Evolutionary conservation across 2,113 vertebrate species (phyloP), one percentile per base, ranked within the genome.

Genomic region (Oceanodroma tethys): DNA sequence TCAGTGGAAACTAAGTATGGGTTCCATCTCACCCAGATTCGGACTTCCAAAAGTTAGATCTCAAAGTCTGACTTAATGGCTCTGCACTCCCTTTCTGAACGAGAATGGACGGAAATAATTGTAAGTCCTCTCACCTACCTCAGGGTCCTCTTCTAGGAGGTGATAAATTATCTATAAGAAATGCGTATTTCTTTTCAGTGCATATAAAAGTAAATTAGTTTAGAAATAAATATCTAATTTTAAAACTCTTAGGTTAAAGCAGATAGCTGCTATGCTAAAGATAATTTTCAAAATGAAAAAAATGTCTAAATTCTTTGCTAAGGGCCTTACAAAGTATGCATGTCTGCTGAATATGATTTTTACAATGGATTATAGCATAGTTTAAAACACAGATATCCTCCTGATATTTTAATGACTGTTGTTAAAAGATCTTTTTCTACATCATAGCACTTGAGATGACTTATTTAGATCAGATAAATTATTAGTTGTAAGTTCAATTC

Each of bases 381-480:
- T 63, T 86, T 71, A 81, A 88, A 92, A 63, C 8, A 58, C 9
- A 53, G 32, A 14, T 67, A 81, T 59, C 4, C 14, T 67, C 72
- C 45, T 86, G 23, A 91, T 81, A 89, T 86, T 81, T 90, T 84
- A 89, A 79, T 74, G n/a, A 16, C 6, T 58, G 13, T 25, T 86
- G 2, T 62, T 86, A 55, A 81, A 85, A 83, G 11, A 65, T 58
- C 5, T 53, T 86, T 91, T 82, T 70, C 48, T 86, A 36, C 48
- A 83, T 83, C 29, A 34, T 27, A 73, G 10, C n/a, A 53, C n/a
- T 84, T 88, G 6, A 63, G 18, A 11, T 88, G 52, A 85, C 90
- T 90, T 76, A 82, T 88, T 95, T 90, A 81, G 34, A 84, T 67
- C 29, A 94, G 86, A 88, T 84, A 82, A 96, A 81, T 75, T 94